phyloP scores from a whole-genome alignment of 2,888 invertebrate genomes.

The Phalera bucephala region DNA sequence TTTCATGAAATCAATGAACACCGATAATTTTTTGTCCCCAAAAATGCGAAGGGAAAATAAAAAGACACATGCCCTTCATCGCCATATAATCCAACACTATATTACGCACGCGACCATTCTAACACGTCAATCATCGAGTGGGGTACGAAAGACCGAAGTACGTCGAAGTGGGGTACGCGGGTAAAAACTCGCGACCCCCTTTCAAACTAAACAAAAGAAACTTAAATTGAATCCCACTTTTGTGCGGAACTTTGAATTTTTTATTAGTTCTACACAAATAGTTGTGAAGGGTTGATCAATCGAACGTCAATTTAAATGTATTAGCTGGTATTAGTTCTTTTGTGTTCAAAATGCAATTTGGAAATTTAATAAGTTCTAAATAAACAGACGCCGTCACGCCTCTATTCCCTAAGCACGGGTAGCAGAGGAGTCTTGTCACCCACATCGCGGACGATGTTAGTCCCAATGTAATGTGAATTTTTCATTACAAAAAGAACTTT shows the following conservation, averaged over 20 bases:
- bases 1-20: background rate
- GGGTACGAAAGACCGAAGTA: slow-evolving; percentile 38
- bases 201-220: slow-evolving; percentile 46
- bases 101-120: slow-evolving; percentile 37
- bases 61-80: slow-evolving; percentile 6
- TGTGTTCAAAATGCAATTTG: slow-evolving; percentile 10
- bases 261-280: slow-evolving; percentile 34
- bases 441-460: no score
- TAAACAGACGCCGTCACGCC: no score
- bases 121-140: slow-evolving; percentile 42
- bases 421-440: no score
- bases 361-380: no score
- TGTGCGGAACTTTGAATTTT: slow-evolving; percentile 51
- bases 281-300: slow-evolving; percentile 23
- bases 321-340: slow-evolving; percentile 1
- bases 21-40: background rate
- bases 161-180: slow-evolving; percentile 22
- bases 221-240: slow-evolving; percentile 55
- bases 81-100: slow-evolving; percentile 29
- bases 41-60: background rate
- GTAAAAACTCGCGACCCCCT: slow-evolving; percentile 41
- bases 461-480: no score
- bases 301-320: slow-evolving; percentile 24
- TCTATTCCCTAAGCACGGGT: no score
- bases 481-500: no score